phyloP scores from a whole-genome alignment of 2,888 invertebrate species.

The Melieria picta region DNA sequence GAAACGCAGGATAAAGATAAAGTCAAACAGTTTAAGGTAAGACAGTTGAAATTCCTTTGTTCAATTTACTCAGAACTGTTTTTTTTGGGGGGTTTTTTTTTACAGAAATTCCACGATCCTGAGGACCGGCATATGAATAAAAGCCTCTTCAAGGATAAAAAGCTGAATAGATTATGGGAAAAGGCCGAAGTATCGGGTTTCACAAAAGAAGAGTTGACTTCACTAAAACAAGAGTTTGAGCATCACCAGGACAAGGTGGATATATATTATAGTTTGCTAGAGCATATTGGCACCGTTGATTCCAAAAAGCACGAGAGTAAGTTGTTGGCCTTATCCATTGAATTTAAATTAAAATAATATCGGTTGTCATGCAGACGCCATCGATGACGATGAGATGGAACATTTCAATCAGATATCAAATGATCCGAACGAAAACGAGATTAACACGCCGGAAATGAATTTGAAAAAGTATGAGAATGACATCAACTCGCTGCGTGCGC shows the following conservation, averaged over 20 bases:
- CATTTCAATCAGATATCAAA: slow-evolving; percentile 76
- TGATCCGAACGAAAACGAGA: slow-evolving; percentile 68
- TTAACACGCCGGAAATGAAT: slow-evolving; percentile 65
- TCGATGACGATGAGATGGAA: slow-evolving; percentile 79
- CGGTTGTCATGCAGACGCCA: slow-evolving; percentile 70
- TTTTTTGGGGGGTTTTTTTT: background rate
- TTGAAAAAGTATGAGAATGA: slow-evolving; percentile 71
- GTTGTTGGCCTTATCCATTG: slow-evolving; percentile 44
- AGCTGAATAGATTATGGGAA: slow-evolving; percentile 87
- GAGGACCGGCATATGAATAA: slow-evolving; percentile 75
- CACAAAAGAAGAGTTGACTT: slow-evolving; percentile 81
- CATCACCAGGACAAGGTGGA: slow-evolving; percentile 95
- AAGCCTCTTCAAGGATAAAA: slow-evolving; percentile 88
- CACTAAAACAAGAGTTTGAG: slow-evolving; percentile 86
- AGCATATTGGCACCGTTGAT: slow-evolving; percentile 71
- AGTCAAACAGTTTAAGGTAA: slow-evolving; percentile 58
- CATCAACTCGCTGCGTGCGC: slow-evolving; percentile 77
- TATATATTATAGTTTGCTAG: slow-evolving; percentile 83
- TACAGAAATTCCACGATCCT: slow-evolving; percentile 62
- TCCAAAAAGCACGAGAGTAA: slow-evolving; percentile 75
- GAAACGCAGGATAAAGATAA: slow-evolving; percentile 72
- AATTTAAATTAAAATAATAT: background rate
- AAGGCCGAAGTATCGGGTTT: slow-evolving; percentile 92
- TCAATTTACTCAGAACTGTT: background rate
- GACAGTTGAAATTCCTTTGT: background rate